Evolutionary conservation across 2,797 vertebrate genomes (phyloP).

Genomic region (Halcyon leucocephala): DNA sequence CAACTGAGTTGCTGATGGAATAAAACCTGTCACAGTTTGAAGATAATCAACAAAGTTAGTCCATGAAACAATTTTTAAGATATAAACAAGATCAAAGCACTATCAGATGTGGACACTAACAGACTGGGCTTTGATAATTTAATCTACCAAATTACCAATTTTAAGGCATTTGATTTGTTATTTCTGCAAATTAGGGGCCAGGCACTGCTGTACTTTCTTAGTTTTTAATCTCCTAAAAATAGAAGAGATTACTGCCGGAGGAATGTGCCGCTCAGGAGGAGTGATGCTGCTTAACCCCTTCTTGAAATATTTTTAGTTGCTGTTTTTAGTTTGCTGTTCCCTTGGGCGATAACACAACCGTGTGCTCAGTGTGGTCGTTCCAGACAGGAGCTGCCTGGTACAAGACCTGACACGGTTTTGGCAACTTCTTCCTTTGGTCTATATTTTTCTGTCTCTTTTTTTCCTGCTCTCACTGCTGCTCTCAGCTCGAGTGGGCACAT

Average conservation of each 20-base stretch:
- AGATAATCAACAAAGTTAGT: constrained; percentile 62
- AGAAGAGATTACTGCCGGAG: background rate
- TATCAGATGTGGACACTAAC: constrained; percentile 29
- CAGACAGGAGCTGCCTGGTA: background rate
- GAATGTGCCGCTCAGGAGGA: background rate
- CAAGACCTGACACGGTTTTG: rapidly evolving
- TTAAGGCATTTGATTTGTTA: constrained; percentile 47
- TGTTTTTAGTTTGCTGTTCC: background rate
- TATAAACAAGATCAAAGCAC: constrained; percentile 48
- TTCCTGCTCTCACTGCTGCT: background rate
- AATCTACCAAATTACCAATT: constrained; percentile 58
- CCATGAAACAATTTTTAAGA: constrained; percentile 55
- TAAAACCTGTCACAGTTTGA: constrained; percentile 59
- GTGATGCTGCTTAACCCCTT: constrained; percentile 16
- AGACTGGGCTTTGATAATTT: constrained; percentile 50
- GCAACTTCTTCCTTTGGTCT: background rate
- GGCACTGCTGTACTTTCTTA: background rate
- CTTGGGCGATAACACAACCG: background rate
- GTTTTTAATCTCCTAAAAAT: constrained; percentile 41
- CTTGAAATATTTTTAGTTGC: background rate
- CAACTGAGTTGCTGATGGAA: constrained; percentile 14
- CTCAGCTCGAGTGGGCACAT: background rate
- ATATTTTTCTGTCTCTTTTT: background rate
- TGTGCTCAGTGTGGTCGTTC: background rate
- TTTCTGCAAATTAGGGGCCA: constrained; percentile 35